Evolutionary conservation across 2,797 vertebrate species (phyloP).

Genomic region (Manis javanica): DNA sequence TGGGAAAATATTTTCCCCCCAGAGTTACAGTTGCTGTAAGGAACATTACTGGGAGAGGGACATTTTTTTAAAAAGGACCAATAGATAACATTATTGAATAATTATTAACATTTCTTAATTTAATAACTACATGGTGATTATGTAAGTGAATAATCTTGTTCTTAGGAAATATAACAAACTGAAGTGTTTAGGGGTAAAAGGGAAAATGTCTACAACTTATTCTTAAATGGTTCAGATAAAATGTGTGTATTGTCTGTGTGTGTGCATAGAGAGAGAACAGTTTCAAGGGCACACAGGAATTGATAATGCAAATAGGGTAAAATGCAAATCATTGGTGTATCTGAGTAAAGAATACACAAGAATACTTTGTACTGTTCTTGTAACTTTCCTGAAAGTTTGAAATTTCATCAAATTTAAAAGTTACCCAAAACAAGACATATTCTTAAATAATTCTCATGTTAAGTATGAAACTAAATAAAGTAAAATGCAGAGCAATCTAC

Average conservation of each 20-base stretch:
- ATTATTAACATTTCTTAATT: neutral
- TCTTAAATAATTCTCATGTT: neutral
- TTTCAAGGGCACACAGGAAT: neutral
- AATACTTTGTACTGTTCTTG: neutral
- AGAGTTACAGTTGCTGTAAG: neutral
- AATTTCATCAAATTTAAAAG: constrained; percentile 15
- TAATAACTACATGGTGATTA: neutral
- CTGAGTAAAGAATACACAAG: neutral
- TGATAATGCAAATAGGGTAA: neutral
- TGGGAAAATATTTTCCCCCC: too few relatives aligned
- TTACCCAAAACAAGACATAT: neutral
- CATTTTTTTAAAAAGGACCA: neutral
- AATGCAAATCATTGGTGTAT: neutral
- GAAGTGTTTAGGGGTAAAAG: neutral
- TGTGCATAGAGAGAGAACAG: neutral
- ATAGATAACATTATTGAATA: neutral
- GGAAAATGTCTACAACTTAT: neutral
- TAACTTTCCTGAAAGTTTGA: neutral
- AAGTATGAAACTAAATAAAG: constrained; percentile 12
- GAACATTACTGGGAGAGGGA: neutral
- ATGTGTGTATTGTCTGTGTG: neutral
- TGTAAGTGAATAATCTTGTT: neutral
- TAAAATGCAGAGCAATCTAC: neutral
- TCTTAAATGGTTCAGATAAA: constrained; percentile 7
- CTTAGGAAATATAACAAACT: constrained; percentile 17